Percentiles rank a stretch among this genome's conserved stretches.
These are phyloP conservation scores for Leucophenga montana DNA, from an alignment of 2,888 invertebrate species.

Conservation along the genomic window DNA sequence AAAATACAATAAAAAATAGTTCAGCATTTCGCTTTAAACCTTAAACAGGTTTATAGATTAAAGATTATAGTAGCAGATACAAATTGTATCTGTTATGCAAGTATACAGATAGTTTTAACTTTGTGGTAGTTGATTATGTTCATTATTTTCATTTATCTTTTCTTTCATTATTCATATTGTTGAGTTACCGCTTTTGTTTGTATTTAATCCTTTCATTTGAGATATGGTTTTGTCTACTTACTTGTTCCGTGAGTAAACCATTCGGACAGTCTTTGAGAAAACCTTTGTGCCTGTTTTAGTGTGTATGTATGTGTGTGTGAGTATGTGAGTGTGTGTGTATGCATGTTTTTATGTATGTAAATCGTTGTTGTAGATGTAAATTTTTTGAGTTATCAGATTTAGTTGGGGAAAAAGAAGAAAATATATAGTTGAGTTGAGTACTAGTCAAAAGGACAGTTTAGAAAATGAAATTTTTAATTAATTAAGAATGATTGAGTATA, in stretches of 20 bases:
- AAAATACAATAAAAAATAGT: no score
- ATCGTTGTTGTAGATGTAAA: background rate
- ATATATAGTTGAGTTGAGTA: slow-evolving; percentile 8
- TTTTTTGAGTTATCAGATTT: slow-evolving; percentile 2
- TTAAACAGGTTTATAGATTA: no score
- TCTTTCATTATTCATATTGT: background rate
- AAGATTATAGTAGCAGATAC: no score
- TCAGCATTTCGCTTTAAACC: no score
- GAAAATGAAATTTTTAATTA: background rate
- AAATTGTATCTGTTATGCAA: slow-evolving; percentile 28
- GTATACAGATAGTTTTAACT: slow-evolving; percentile 20
- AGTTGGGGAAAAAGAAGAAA: slow-evolving; percentile 18
- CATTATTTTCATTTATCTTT: background rate
- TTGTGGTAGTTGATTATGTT: slow-evolving; percentile 31
- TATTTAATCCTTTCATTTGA: slow-evolving; percentile 14
- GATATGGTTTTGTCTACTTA: slow-evolving; percentile 70
- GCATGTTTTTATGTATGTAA: background rate
- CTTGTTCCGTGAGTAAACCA: slow-evolving; percentile 95
- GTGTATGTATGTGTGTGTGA: background rate
- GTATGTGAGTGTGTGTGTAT: slow-evolving; percentile 6
- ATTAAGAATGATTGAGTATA: background rate
- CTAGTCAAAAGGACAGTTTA: background rate
- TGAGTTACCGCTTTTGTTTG: background rate
- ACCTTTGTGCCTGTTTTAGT: slow-evolving; percentile 89
- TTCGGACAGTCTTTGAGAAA: slow-evolving; percentile 97